Evolutionary conservation across 2,888 invertebrate species (phyloP).

Genomic region (Euplexia lucipara): DNA sequence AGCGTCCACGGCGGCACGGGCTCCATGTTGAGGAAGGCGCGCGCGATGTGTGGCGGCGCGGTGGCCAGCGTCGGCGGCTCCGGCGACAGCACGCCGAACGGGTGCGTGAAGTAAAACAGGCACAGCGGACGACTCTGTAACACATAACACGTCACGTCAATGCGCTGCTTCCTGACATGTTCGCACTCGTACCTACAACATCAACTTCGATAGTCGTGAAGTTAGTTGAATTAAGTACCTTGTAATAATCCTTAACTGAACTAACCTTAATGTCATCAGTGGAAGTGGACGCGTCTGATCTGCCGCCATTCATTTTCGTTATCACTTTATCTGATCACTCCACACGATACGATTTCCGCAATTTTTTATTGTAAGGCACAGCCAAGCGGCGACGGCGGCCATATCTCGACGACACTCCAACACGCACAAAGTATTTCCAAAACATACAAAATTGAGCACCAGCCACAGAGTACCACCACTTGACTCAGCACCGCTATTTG

Average conservation of each 20-base stretch:
- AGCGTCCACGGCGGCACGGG: conserved; percentile 73
- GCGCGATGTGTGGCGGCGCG: conserved; percentile 73
- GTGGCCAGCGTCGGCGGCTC: conserved; percentile 80
- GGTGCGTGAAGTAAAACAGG: conserved; percentile 91
- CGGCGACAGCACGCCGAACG: conserved; percentile 89
- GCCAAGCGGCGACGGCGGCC: conserved; percentile 12
- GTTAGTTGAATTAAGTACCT: too few species aligned
- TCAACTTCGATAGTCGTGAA: too few species aligned
- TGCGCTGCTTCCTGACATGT: neutral
- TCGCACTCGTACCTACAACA: neutral
- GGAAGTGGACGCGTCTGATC: conserved; percentile 87
- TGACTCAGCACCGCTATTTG: too few species aligned
- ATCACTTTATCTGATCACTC: conserved; percentile 29
- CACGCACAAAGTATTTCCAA: neutral
- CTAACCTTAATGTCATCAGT: conserved; percentile 86
- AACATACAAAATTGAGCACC: conserved; percentile 9
- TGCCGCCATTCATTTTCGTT: conserved; percentile 75
- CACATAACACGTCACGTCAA: neutral
- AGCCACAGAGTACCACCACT: neutral
- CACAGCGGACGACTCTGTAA: conserved; percentile 87
- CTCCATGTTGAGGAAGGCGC: conserved; percentile 79
- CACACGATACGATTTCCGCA: conserved; percentile 8
- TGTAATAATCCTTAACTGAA: neutral
- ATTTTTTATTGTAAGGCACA: neutral
- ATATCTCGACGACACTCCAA: conserved; percentile 31